These are phyloP conservation scores for Cyclina sinensis DNA, from an alignment of 1,140 invertebrate species.

Conservation along the genomic window DNA sequence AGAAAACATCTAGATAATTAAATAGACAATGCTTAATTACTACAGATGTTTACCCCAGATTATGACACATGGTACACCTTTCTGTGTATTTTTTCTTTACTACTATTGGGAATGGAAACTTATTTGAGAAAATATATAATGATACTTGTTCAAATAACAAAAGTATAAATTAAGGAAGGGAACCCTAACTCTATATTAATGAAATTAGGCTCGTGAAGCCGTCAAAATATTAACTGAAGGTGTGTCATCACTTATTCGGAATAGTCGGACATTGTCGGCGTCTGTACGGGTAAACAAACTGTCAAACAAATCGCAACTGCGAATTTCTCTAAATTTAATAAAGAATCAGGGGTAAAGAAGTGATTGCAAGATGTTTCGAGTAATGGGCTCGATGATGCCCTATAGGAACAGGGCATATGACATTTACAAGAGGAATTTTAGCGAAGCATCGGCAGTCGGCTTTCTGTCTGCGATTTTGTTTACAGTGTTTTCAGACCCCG, in stretches of 20 bases:
- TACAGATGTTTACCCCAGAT: too few species aligned
- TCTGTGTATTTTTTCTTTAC: too few species aligned
- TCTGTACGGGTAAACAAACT: neutral
- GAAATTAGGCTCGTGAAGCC: neutral
- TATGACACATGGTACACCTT: too few species aligned
- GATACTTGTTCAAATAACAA: too few species aligned
- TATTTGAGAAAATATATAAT: too few species aligned
- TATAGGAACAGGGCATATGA: slow-evolving; percentile 65
- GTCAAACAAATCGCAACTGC: neutral
- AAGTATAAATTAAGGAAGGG: too few species aligned
- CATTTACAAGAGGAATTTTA: slow-evolving; percentile 72
- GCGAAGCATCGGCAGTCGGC: slow-evolving; percentile 76
- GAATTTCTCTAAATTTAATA: neutral
- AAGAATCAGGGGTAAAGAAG: slow-evolving; percentile 2
- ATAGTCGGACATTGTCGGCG: slow-evolving; percentile 11
- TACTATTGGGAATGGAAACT: too few species aligned
- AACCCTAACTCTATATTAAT: too few species aligned
- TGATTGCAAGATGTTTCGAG: slow-evolving; percentile 63
- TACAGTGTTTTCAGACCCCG: slow-evolving; percentile 73
- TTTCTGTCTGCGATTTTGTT: slow-evolving; percentile 76
- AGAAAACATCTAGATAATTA: too few species aligned
- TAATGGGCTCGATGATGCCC: slow-evolving; percentile 69
- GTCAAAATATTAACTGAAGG: neutral
- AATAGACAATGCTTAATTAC: too few species aligned
- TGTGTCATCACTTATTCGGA: slow-evolving; percentile 32